Evolutionary conservation across 2,797 vertebrate species (phyloP).

Genomic region (Zenarchopterus dispar): DNA sequence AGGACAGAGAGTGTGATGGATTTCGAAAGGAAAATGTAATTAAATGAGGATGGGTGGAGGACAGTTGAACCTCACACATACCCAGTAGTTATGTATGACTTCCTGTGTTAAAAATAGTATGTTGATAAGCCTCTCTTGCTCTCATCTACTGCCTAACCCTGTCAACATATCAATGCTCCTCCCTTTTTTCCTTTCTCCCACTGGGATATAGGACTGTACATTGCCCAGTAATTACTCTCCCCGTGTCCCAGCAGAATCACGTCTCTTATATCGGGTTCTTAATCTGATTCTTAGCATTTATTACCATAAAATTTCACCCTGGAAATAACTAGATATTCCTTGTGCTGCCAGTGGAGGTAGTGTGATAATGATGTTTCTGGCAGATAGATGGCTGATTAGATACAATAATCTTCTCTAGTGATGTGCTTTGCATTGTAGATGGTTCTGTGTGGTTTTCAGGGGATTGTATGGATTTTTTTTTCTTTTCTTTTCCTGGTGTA

Average conservation of each 20-base stretch:
- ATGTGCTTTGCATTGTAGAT: slow-evolving; percentile 52
- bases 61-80: slow-evolving; percentile 15
- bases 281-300: slow-evolving; percentile 71
- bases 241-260: slow-evolving; percentile 48
- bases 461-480: slow-evolving; percentile 28
- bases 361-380: slow-evolving; percentile 65
- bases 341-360: slow-evolving; percentile 37
- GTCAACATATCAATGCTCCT: slow-evolving; percentile 2
- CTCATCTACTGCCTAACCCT: slow-evolving; percentile 2
- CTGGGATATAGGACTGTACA: slow-evolving; percentile 35
- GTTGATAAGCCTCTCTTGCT: slow-evolving; percentile 28
- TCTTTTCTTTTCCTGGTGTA: slow-evolving; percentile 12
- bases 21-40: slow-evolving; percentile 25
- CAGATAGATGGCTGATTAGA: slow-evolving; percentile 67
- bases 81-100: neutral
- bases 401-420: slow-evolving; percentile 53
- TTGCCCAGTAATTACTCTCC: slow-evolving; percentile 65
- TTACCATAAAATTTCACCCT: slow-evolving; percentile 63
- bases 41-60: slow-evolving; percentile 19
- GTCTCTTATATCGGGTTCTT: slow-evolving; percentile 51
- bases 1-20: slow-evolving; percentile 16
- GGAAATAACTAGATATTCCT: slow-evolving; percentile 54
- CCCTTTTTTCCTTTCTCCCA: slow-evolving; percentile 21
- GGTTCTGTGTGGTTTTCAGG: slow-evolving; percentile 39
- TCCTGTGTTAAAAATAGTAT: slow-evolving; percentile 23